phyloP scores from a whole-genome alignment of 2,113 vertebrate genomes.

The Bubalus kerabau region DNA sequence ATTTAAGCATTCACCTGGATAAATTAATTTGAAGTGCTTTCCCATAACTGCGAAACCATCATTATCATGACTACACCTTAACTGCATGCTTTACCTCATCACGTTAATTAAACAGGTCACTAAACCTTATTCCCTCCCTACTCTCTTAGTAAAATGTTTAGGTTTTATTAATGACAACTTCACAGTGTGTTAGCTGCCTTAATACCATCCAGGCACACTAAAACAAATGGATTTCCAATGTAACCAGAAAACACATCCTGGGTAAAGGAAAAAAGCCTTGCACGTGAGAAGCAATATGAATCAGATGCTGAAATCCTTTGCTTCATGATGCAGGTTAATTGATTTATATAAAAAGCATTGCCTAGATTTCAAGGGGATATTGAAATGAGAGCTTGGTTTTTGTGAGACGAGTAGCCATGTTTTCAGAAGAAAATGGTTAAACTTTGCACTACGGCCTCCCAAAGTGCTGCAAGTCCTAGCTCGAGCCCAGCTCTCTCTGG shows the following conservation, averaged over 20 bases:
- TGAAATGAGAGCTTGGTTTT: background rate
- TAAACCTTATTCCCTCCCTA: background rate
- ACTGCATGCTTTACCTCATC: background rate
- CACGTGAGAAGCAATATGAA: background rate
- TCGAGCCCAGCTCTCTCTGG: background rate
- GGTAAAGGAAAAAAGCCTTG: background rate
- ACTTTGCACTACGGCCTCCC: background rate
- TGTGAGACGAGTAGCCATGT: background rate
- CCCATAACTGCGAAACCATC: background rate
- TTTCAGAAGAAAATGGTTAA: background rate
- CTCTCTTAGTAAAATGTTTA: background rate
- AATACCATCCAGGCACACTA: background rate
- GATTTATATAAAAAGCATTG: background rate
- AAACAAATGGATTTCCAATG: background rate
- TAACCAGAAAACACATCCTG: background rate
- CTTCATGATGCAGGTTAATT: background rate
- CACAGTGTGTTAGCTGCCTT: background rate
- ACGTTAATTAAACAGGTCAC: conserved; percentile 18
- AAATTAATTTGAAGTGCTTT: conserved; percentile 25
- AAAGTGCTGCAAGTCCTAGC: background rate
- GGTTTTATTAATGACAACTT: conserved; percentile 19
- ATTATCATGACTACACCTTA: background rate
- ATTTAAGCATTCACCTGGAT: conserved; percentile 6
- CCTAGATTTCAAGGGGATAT: background rate
- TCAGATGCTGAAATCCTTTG: background rate